Conservation (phyloP, 2,888 invertebrate species). For the Eristalis tenax region DNA sequence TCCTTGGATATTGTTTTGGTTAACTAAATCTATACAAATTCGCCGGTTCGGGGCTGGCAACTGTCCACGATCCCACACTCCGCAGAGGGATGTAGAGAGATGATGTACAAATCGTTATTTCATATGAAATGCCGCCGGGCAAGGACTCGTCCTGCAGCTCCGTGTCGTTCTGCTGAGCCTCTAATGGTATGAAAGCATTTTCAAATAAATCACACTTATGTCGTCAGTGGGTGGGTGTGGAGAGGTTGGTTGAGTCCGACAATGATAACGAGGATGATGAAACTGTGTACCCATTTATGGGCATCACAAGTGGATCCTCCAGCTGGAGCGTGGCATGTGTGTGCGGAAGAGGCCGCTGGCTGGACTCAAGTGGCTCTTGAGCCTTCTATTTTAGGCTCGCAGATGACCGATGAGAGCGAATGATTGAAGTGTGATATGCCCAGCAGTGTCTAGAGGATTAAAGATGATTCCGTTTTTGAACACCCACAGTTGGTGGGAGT, state of each 20-base stretch:
- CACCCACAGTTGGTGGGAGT: too few relatives aligned
- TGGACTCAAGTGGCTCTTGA: background rate
- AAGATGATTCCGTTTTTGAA: too few relatives aligned
- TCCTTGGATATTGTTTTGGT: constrained; percentile 4
- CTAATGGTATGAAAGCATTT: constrained; percentile 53
- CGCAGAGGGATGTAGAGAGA: constrained; percentile 18
- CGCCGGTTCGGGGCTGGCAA: constrained; percentile 2
- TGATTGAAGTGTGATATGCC: background rate
- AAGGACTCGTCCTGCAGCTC: background rate
- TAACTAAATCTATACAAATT: constrained; percentile 9
- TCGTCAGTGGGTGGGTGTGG: background rate
- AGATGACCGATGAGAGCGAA: background rate
- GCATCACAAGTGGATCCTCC: background rate
- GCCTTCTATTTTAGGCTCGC: background rate
- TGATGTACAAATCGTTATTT: constrained; percentile 51
- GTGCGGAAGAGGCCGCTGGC: background rate
- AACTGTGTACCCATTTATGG: constrained; percentile 24
- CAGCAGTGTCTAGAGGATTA: too few relatives aligned
- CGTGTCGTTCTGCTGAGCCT: background rate
- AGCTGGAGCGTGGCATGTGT: too few relatives aligned
- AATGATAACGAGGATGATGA: constrained; percentile 29
- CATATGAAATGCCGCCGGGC: constrained; percentile 13
- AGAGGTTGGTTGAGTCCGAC: background rate
- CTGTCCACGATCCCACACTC: constrained; percentile 47
- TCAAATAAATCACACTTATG: constrained; percentile 57